Conservation (phyloP, 2,797 vertebrate genomes). For the Onychomys arenicola region DNA sequence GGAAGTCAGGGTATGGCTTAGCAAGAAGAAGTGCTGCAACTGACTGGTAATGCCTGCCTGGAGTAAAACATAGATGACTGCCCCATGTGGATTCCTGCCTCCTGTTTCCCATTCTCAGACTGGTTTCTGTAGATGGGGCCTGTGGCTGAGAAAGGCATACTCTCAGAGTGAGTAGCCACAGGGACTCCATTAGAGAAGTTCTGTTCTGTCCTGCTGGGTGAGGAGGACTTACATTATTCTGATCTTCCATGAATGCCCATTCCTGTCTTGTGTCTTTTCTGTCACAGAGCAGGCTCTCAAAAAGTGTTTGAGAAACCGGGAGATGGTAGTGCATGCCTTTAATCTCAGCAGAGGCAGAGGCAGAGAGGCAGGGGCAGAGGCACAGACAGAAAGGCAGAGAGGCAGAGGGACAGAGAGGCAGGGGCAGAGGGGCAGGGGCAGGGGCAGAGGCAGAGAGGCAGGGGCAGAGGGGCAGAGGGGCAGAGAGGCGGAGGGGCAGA, state of each 20-base stretch:
- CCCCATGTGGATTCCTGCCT: neutral
- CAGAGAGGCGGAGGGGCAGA: too few species aligned
- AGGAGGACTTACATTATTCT: neutral
- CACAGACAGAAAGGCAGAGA: too few species aligned
- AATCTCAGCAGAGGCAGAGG: neutral
- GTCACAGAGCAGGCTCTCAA: neutral
- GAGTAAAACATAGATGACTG: neutral
- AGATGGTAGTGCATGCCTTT: neutral
- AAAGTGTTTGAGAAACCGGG: neutral
- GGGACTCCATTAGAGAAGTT: neutral
- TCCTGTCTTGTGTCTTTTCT: neutral
- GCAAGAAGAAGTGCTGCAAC: conserved; percentile 8
- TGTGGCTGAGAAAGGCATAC: neutral
- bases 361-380: neutral
- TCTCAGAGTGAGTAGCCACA: neutral
- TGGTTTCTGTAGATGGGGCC: neutral
- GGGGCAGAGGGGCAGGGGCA: too few species aligned
- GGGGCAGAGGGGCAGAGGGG: too few species aligned
- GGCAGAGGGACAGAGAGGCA: too few species aligned
- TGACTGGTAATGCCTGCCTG: conserved; percentile 34
- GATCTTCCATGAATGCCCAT: neutral
- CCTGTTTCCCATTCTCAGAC: neutral
- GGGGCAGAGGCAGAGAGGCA: too few species aligned
- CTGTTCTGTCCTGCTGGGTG: neutral
- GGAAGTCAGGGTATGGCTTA: neutral